These are phyloP conservation scores for Thereva unica DNA, from an alignment of 2,888 invertebrate species.

Conservation along the genomic window DNA sequence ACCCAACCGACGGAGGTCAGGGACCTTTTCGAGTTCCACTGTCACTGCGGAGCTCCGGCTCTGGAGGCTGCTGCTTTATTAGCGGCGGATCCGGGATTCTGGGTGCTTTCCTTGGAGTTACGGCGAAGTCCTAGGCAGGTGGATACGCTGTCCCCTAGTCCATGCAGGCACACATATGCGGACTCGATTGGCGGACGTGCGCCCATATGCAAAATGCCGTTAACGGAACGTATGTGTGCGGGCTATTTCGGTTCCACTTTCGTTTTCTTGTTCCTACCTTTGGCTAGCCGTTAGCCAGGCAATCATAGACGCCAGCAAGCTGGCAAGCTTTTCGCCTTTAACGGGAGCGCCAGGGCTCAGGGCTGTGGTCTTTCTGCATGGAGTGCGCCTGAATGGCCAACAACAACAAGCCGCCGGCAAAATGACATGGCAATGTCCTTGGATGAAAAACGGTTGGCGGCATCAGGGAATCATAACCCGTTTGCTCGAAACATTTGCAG, in stretches of 20 bases:
- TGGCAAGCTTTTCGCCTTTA: slow-evolving; percentile 1
- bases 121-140: background rate
- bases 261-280: slow-evolving; percentile 59
- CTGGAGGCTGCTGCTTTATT: background rate
- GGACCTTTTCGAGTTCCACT: background rate
- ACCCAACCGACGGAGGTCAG: background rate
- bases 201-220: slow-evolving; percentile 12
- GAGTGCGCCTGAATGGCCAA: slow-evolving; percentile 2
- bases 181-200: slow-evolving; percentile 40
- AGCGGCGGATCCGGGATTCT: background rate
- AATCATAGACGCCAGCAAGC: slow-evolving; percentile 45
- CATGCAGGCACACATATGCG: slow-evolving; percentile 19
- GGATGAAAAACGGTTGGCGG: slow-evolving; percentile 57
- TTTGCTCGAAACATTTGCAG: slow-evolving; percentile 19
- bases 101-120: background rate
- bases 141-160: slow-evolving; percentile 11
- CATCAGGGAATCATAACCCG: slow-evolving; percentile 50
- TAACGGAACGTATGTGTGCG: slow-evolving; percentile 35
- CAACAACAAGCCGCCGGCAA: slow-evolving; percentile 8
- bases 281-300: slow-evolving; percentile 58
- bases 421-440: slow-evolving; percentile 57
- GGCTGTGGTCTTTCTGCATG: background rate
- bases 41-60: background rate
- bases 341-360: background rate
- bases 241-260: slow-evolving; percentile 52